Evolutionary conservation across 2,113 vertebrate genomes (phyloP).

Genomic region (Melanotaenia duboulayi): DNA sequence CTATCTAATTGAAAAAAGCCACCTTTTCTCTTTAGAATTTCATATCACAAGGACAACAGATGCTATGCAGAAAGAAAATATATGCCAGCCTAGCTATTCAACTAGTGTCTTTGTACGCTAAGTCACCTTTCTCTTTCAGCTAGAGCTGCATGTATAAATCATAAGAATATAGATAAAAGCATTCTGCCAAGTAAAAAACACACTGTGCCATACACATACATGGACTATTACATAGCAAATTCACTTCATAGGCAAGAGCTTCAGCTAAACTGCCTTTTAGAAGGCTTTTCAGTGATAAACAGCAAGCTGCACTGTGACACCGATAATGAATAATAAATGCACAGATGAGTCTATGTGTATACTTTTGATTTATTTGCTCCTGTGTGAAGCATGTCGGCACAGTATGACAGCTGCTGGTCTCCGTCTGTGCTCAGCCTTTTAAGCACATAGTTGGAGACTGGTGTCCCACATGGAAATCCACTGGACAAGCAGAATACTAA

Average conservation of each 20-base stretch:
- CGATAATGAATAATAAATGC: constrained; percentile 75
- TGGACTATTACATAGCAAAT: constrained; percentile 22
- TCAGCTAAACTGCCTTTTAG: constrained; percentile 37
- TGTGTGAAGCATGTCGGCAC: constrained; percentile 44
- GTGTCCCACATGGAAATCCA: constrained; percentile 55
- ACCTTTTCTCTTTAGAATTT: constrained; percentile 1
- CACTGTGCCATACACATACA: constrained; percentile 11
- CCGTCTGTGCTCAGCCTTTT: constrained; percentile 56
- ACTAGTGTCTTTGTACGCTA: constrained; percentile 30
- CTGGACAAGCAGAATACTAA: constrained; percentile 44
- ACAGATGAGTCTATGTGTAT: constrained; percentile 55
- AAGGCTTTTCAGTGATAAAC: constrained; percentile 62
- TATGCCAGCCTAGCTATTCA: constrained; percentile 30
- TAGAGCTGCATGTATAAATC: constrained; percentile 55
- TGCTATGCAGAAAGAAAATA: constrained; percentile 24
- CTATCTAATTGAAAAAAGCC: constrained; percentile 26
- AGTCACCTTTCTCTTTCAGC: constrained; percentile 50
- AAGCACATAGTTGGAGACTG: constrained; percentile 52
- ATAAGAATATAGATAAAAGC: constrained; percentile 48
- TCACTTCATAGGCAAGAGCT: constrained; percentile 39
- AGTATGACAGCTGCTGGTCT: constrained; percentile 30
- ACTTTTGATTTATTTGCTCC: constrained; percentile 63
- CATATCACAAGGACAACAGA: constrained; percentile 19
- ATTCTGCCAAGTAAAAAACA: constrained; percentile 58
- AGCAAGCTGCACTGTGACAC: constrained; percentile 47